Conservation (phyloP, 1,140 invertebrate genomes). For the Potamilus streckersoni region DNA sequence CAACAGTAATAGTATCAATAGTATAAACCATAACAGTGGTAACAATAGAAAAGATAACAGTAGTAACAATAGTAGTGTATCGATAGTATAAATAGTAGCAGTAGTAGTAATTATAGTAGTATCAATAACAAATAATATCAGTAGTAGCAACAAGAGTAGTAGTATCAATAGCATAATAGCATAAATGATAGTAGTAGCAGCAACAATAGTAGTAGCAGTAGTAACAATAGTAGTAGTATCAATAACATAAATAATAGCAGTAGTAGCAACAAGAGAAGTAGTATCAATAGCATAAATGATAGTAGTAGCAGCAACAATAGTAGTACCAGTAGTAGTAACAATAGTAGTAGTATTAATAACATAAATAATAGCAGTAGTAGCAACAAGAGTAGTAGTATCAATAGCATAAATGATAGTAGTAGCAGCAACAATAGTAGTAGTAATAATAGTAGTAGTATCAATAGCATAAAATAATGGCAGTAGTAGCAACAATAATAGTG, state of each 20-base stretch:
- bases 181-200: not conserved
- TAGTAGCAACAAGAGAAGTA: not conserved
- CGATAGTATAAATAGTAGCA: not conserved
- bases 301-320: not conserved
- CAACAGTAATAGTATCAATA: not conserved
- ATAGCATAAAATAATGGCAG: not conserved
- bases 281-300: not conserved
- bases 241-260: not conserved
- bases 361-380: not conserved
- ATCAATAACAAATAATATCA: not conserved
- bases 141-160: not conserved
- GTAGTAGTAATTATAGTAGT: not conserved
- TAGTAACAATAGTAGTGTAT: not conserved
- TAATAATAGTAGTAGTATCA: not conserved
- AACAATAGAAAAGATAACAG: too few relatives aligned
- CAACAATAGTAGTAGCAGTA: not conserved
- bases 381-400: not conserved
- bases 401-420: not conserved
- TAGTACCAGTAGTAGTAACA: not conserved
- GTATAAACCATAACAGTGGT: too few relatives aligned
- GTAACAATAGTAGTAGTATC: not conserved
- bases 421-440: not conserved
- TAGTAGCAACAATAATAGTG: conserved; percentile 8
- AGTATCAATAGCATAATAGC: not conserved
- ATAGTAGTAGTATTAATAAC: not conserved